These are phyloP conservation scores for Petromus typicus DNA, from an alignment of 2,113 vertebrate genomes.

Conservation along the genomic window DNA sequence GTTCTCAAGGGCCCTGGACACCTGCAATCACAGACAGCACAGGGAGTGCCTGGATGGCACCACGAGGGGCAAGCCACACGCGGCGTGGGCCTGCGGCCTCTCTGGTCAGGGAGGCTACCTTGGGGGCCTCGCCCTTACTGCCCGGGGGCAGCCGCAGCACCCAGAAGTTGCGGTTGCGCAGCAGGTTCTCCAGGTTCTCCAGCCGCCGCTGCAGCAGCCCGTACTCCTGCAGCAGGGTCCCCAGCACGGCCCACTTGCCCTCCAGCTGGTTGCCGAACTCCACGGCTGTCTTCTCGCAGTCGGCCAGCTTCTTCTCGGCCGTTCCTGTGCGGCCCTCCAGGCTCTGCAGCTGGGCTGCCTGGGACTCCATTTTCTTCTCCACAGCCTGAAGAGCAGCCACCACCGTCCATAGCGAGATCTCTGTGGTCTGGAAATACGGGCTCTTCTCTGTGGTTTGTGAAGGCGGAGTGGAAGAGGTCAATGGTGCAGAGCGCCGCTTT, in stretches of 20 bases:
- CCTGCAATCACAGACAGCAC: conserved; percentile 63
- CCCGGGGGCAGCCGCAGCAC: conserved; percentile 85
- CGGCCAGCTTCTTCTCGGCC: conserved; percentile 85
- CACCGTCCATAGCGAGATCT: conserved; percentile 84
- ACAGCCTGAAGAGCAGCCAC: conserved; percentile 84
- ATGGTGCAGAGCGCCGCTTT: conserved; percentile 69
- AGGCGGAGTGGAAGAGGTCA: conserved; percentile 18
- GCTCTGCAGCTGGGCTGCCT: conserved; percentile 83
- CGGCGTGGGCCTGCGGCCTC: not conserved
- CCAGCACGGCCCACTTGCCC: conserved; percentile 85
- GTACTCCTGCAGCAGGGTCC: conserved; percentile 88
- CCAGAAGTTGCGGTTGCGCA: conserved; percentile 88
- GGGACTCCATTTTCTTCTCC: conserved; percentile 86
- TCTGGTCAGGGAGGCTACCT: conserved; percentile 74
- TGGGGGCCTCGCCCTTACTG: conserved; percentile 84
- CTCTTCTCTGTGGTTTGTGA: conserved; percentile 81
- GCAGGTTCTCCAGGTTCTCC: conserved; percentile 88
- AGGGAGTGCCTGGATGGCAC: accelerated
- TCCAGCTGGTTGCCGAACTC: conserved; percentile 87
- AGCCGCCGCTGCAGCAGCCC: conserved; percentile 86
- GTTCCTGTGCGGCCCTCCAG: conserved; percentile 83
- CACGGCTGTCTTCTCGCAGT: conserved; percentile 83
- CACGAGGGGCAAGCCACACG: not conserved
- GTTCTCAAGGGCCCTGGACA: not conserved
- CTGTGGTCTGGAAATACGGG: conserved; percentile 77